A percentile compares a stretch with the other conserved stretches of the same genome.
phyloP scores from a whole-genome alignment of 2,113 vertebrate genomes.

The Oplegnathus fasciatus region DNA sequence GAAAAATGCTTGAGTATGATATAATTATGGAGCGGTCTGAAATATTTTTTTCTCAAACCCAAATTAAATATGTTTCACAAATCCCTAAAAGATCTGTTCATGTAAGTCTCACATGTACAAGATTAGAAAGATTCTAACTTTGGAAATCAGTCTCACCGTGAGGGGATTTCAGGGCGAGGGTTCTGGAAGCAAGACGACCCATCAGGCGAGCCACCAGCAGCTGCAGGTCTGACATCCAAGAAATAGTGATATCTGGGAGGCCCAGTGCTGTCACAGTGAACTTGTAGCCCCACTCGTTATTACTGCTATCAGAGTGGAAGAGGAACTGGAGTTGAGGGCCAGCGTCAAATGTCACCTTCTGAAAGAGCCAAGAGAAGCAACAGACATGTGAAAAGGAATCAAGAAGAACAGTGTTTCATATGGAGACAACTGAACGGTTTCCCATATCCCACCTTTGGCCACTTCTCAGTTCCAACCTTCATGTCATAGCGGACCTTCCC shows the following conservation, averaged over 20 bases:
- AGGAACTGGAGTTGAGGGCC: conserved; percentile 98
- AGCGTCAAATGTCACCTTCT: conserved; percentile 97
- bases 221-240: conserved; percentile 96
- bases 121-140: accelerated
- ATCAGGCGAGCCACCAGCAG: conserved; percentile 93
- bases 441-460: conserved; percentile 91
- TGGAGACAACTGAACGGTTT: background rate
- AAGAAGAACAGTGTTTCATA: too few relatives aligned
- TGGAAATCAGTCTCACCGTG: conserved; percentile 81
- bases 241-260: conserved; percentile 93
- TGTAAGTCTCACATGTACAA: background rate
- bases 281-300: conserved; percentile 99
- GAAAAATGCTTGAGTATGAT: background rate
- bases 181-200: conserved; percentile 95
- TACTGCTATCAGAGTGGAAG: conserved; percentile 98
- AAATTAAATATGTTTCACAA: background rate
- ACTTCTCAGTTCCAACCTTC: conserved; percentile 97
- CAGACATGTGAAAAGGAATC: background rate
- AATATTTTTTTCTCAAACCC: background rate
- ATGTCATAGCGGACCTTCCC: conserved; percentile 97
- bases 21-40: background rate
- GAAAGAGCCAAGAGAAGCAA: conserved; percentile 74
- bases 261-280: conserved; percentile 94
- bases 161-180: conserved; percentile 90
- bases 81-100: background rate